Evolutionary conservation across 2,113 vertebrate species (phyloP).

Genomic region (Alces alces): DNA sequence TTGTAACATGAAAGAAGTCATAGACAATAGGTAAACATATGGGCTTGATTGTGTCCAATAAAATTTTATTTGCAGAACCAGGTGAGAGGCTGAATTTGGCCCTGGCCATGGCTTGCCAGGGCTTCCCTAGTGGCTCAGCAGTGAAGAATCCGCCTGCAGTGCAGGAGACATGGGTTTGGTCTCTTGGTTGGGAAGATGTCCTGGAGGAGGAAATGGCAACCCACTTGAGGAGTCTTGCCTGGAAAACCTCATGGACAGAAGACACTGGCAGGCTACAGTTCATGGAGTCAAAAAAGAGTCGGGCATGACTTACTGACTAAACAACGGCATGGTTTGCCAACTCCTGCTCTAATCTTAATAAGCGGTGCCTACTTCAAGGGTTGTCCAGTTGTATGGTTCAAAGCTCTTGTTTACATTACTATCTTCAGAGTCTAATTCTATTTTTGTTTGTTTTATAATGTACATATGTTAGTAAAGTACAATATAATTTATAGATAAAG

Average conservation of each 20-base stretch:
- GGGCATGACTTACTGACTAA: background rate
- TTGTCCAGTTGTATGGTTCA: background rate
- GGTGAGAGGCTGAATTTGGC: background rate
- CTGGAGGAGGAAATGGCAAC: background rate
- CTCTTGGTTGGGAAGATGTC: background rate
- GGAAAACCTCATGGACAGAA: background rate
- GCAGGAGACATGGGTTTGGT: background rate
- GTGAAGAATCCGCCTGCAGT: background rate
- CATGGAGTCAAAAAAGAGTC: background rate
- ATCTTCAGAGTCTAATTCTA: background rate
- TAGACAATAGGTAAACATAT: background rate
- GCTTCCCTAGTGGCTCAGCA: background rate
- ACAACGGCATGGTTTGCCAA: background rate
- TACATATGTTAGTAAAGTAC: background rate
- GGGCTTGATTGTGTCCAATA: background rate
- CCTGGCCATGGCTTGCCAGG: background rate
- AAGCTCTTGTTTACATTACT: background rate
- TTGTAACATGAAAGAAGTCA: background rate
- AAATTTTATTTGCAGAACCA: background rate
- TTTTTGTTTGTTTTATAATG: background rate
- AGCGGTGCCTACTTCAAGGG: background rate
- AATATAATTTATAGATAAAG: background rate
- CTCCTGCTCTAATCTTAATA: background rate
- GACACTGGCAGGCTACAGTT: background rate
- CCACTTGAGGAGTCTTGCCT: background rate